Percentiles rank a stretch among this genome's conserved stretches.
phyloP scores from a whole-genome alignment of 2,888 invertebrate species.

The Mechanitis messenoides region DNA sequence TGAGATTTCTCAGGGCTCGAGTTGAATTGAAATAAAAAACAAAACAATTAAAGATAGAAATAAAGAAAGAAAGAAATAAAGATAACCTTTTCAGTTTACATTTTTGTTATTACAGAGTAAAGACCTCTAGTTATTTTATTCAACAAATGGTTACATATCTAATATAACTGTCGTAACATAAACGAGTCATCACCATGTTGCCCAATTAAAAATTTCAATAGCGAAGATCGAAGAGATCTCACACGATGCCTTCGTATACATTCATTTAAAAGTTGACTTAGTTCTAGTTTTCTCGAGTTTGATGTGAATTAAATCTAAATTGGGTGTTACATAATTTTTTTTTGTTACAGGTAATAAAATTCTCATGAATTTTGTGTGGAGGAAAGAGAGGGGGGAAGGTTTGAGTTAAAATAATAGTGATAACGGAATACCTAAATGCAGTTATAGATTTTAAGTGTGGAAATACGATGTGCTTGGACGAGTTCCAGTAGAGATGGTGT shows the following conservation, averaged over 20 bases:
- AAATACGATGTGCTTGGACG: constrained; percentile 45
- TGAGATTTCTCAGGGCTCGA: too few species aligned
- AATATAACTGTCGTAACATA: constrained; percentile 13
- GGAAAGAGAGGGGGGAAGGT: constrained; percentile 21
- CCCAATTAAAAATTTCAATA: constrained; percentile 19
- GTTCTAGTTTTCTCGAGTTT: constrained; percentile 12
- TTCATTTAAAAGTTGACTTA: constrained; percentile 19
- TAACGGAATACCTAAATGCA: constrained; percentile 23
- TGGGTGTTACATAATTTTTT: constrained; percentile 23
- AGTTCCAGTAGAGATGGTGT: constrained; percentile 36
- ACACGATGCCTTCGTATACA: constrained; percentile 20
- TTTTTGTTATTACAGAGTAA: too few species aligned
- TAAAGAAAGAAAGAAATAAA: too few species aligned
- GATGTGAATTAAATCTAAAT: constrained; percentile 5
- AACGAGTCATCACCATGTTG: constrained; percentile 13
- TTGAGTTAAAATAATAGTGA: constrained; percentile 22
- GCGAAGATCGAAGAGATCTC: constrained; percentile 22
- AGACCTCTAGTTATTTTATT: too few species aligned
- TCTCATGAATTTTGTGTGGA: constrained; percentile 8
- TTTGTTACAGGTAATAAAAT: constrained; percentile 32
- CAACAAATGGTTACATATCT: constrained; percentile 10
- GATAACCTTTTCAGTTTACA: too few species aligned
- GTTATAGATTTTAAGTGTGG: constrained; percentile 32
- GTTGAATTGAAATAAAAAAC: too few species aligned
- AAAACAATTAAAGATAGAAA: too few species aligned